These are phyloP conservation scores for Crocallis elinguaria DNA, from an alignment of 2,888 invertebrate species.

Conservation along the genomic window DNA sequence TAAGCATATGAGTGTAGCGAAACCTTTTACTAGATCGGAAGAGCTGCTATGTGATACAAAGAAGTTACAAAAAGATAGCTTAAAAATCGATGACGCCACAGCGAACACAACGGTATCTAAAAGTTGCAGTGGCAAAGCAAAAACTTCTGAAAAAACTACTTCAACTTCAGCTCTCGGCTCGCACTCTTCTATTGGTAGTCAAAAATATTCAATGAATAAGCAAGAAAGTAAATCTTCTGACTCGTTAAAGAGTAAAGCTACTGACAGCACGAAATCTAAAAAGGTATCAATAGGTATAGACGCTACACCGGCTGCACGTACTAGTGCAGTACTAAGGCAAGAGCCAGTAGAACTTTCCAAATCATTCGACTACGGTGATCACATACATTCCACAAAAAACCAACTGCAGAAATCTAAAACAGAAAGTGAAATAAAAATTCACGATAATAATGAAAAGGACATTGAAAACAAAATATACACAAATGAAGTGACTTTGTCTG, in stretches of 20 bases:
- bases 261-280: conserved; percentile 80
- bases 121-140: conserved; percentile 57
- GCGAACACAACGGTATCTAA: conserved; percentile 52
- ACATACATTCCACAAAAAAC: conserved; percentile 62
- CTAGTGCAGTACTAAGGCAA: conserved; percentile 89
- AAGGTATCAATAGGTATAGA: conserved; percentile 92
- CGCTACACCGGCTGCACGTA: conserved; percentile 90
- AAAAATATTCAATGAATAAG: conserved; percentile 61
- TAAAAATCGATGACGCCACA: conserved; percentile 49
- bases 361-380: conserved; percentile 79
- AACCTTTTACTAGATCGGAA: conserved; percentile 76
- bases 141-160: conserved; percentile 77
- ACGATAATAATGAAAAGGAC: conserved; percentile 38
- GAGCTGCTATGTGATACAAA: conserved; percentile 71
- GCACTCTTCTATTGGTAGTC: conserved; percentile 70
- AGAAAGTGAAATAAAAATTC: conserved; percentile 63
- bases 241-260: conserved; percentile 72
- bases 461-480: conserved; percentile 60
- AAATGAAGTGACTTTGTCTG: conserved; percentile 68
- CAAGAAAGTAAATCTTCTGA: conserved; percentile 71
- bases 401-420: conserved; percentile 75
- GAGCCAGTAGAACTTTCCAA: conserved; percentile 91
- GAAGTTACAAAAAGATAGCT: conserved; percentile 51
- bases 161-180: conserved; percentile 78
- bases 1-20: conserved; percentile 55